Percentiles rank a stretch among this genome's conserved stretches.
Evolutionary conservation across 2,113 vertebrate species (phyloP).

Genomic region (Tor tambroides): DNA sequence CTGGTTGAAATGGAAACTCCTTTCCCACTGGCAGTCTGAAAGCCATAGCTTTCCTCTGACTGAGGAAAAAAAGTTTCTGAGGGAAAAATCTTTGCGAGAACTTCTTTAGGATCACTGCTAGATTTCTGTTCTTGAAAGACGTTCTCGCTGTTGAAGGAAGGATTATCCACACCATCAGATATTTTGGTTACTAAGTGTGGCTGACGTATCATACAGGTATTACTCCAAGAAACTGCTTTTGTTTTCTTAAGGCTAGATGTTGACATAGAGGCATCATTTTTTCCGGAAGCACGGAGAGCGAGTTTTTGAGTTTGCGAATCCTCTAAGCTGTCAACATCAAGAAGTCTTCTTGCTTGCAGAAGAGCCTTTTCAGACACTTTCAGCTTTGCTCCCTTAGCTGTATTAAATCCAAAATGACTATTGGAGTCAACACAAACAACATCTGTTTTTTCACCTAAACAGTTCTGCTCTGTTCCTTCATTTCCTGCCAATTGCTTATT

Average conservation of each 20-base stretch:
- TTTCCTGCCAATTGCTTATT: neutral
- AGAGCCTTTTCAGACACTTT: slow-evolving; percentile 74
- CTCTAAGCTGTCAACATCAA: slow-evolving; percentile 25
- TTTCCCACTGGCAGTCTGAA: slow-evolving; percentile 60
- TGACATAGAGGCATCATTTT: neutral
- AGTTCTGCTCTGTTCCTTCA: neutral
- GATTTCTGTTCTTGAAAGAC: neutral
- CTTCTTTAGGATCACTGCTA: neutral
- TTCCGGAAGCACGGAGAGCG: neutral
- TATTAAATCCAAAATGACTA: slow-evolving; percentile 76
- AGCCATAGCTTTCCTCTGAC: slow-evolving; percentile 47
- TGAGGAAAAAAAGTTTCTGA: neutral
- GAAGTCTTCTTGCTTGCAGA: slow-evolving; percentile 37
- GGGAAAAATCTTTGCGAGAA: slow-evolving; percentile 9
- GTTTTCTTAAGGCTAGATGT: neutral
- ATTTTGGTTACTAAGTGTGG: neutral
- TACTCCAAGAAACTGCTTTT: neutral
- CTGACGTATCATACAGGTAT: neutral
- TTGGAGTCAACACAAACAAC: neutral
- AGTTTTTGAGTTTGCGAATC: neutral
- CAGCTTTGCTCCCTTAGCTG: slow-evolving; percentile 77
- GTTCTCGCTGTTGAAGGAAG: neutral
- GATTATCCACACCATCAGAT: neutral
- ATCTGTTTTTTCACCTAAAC: slow-evolving; percentile 17
- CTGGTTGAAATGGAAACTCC: slow-evolving; percentile 21